These are phyloP conservation scores for Mimas tiliae DNA, from an alignment of 2,888 invertebrate species.

Conservation along the genomic window DNA sequence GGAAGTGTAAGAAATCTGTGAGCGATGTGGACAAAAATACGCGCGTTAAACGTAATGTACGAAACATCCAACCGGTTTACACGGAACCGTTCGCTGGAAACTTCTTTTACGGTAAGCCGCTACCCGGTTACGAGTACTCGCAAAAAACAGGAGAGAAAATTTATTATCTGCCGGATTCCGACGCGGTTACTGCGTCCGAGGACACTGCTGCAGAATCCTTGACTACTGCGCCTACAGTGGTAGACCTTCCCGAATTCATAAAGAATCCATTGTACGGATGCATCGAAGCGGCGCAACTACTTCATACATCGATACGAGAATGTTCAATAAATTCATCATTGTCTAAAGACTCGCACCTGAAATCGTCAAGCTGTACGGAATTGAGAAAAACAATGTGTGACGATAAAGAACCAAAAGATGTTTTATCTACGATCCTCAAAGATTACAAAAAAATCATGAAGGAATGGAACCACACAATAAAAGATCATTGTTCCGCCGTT, in stretches of 20 bases:
- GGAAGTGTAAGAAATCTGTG: constrained; percentile 71
- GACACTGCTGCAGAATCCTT: constrained; percentile 68
- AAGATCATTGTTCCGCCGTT: constrained; percentile 67
- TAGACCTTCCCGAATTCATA: constrained; percentile 70
- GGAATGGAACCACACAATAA: constrained; percentile 77
- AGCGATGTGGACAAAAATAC: constrained; percentile 72
- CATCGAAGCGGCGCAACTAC: constrained; percentile 53
- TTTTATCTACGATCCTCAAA: constrained; percentile 64
- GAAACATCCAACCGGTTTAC: constrained; percentile 69
- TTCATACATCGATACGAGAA: constrained; percentile 60
- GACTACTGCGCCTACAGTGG: constrained; percentile 65
- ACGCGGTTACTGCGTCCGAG: constrained; percentile 72
- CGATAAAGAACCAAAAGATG: constrained; percentile 55
- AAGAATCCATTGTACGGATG: constrained; percentile 77
- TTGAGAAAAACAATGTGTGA: constrained; percentile 67
- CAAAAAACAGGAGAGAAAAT: constrained; percentile 75
- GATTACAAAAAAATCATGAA: constrained; percentile 81
- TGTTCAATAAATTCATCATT: constrained; percentile 58
- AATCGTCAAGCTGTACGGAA: constrained; percentile 75
- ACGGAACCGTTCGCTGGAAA: constrained; percentile 79
- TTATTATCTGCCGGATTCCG: constrained; percentile 75
- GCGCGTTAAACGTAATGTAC: constrained; percentile 67
- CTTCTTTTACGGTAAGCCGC: constrained; percentile 77
- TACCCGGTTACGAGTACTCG: constrained; percentile 69
- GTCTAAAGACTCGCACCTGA: constrained; percentile 72